phyloP scores from a whole-genome alignment of 2,888 invertebrate genomes.

The Agrochola lychnidis region DNA sequence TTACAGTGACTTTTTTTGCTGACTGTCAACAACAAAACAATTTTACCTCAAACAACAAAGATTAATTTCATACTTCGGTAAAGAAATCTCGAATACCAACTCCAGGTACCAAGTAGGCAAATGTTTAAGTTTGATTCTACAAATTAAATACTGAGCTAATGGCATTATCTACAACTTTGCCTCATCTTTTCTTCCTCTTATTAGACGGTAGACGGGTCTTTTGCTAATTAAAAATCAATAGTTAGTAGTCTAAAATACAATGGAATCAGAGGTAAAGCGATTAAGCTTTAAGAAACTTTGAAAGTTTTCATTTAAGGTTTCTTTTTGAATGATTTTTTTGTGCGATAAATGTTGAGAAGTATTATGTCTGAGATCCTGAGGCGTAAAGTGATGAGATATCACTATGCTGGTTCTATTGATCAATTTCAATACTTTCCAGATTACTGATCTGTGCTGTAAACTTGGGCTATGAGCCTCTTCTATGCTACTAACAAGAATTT shows the following conservation, averaged over 20 bases:
- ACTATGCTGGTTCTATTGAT: too few species aligned
- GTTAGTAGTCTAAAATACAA: conserved; percentile 35
- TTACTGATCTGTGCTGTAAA: not conserved
- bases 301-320: conserved; percentile 28
- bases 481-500: not conserved
- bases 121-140: conserved; percentile 5
- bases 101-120: not conserved
- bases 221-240: conserved; percentile 65
- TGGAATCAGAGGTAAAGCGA: conserved; percentile 28
- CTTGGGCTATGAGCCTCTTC: not conserved
- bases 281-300: conserved; percentile 24
- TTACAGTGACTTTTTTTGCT: not conserved
- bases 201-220: conserved; percentile 21
- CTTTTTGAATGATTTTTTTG: conserved; percentile 13
- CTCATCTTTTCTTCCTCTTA: conserved; percentile 37
- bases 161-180: conserved; percentile 36
- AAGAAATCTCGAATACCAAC: not conserved
- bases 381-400: not conserved
- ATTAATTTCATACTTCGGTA: not conserved
- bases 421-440: too few species aligned
- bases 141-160: conserved; percentile 29
- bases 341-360: not conserved
- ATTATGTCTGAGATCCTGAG: not conserved
- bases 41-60: not conserved
- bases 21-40: not conserved